These are phyloP conservation scores for Drosophila paranaensis DNA, from an alignment of 2,888 invertebrate genomes.

Conservation along the genomic window DNA sequence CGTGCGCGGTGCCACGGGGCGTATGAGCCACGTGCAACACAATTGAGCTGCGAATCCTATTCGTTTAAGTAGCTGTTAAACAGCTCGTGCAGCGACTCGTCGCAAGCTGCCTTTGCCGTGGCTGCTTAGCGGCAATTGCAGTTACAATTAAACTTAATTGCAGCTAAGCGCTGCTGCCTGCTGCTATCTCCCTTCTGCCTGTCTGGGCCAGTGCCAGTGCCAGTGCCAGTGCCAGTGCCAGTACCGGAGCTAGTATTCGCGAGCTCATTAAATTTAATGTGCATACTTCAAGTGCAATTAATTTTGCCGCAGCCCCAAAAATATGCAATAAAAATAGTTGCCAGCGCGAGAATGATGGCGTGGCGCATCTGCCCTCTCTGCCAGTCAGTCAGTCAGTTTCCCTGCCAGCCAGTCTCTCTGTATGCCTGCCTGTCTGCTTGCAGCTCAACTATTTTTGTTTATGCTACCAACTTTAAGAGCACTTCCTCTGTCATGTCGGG, in stretches of 20 bases:
- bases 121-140: conserved; percentile 70
- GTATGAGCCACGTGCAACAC: conserved; percentile 62
- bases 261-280: conserved; percentile 77
- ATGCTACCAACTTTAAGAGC: conserved; percentile 46
- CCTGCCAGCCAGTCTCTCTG: not conserved
- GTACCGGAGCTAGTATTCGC: conserved; percentile 24
- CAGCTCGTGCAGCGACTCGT: conserved; percentile 52
- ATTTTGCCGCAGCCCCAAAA: conserved; percentile 63
- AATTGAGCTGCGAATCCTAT: conserved; percentile 48
- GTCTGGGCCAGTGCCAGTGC: not conserved
- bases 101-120: conserved; percentile 29
- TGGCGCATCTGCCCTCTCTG: conserved; percentile 12
- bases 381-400: not conserved
- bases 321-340: conserved; percentile 76
- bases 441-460: conserved; percentile 33
- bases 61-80: conserved; percentile 69
- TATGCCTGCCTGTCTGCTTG: not conserved
- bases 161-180: conserved; percentile 55
- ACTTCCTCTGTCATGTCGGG: conserved; percentile 38
- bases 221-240: no score
- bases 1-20: conserved; percentile 43
- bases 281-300: conserved; percentile 75
- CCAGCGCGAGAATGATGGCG: conserved; percentile 46
- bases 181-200: conserved; percentile 5
- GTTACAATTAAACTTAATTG: conserved; percentile 72